Percentiles rank a stretch among this genome's conserved stretches.
Evolutionary conservation across 2,888 invertebrate species (phyloP).

Genomic region (Drosophila niveifrons): DNA sequence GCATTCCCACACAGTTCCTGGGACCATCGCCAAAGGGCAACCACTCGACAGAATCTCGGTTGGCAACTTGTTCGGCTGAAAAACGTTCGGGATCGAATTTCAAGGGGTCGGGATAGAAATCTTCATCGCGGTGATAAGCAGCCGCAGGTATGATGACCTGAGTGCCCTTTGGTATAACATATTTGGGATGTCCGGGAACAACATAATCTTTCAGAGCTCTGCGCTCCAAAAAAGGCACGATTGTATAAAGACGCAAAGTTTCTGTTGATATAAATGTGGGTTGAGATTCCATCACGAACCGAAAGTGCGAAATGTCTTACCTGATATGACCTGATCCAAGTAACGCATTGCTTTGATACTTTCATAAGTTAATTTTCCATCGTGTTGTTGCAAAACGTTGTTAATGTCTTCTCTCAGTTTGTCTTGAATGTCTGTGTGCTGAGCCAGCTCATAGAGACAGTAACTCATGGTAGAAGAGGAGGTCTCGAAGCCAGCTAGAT

Average conservation of each 20-base stretch:
- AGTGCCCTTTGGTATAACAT: conserved; percentile 85
- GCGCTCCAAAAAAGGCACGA: conserved; percentile 86
- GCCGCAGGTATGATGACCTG: conserved; percentile 73
- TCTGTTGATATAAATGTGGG: conserved; percentile 78
- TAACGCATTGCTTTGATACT: conserved; percentile 84
- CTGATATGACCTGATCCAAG: conserved; percentile 85
- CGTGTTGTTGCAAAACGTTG: conserved; percentile 80
- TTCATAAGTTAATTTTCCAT: conserved; percentile 84
- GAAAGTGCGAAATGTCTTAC: conserved; percentile 64
- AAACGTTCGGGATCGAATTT: conserved; percentile 89
- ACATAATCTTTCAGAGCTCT: conserved; percentile 86
- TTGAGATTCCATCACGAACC: background rate
- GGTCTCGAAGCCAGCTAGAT: conserved; percentile 87
- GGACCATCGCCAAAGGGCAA: conserved; percentile 83
- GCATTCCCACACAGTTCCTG: conserved; percentile 79
- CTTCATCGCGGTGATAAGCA: conserved; percentile 87
- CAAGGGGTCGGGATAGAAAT: conserved; percentile 86
- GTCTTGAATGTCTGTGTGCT: conserved; percentile 85
- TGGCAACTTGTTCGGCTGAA: conserved; percentile 86
- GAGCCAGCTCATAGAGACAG: conserved; percentile 86
- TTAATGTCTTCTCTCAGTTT: conserved; percentile 85
- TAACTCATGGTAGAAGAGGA: conserved; percentile 86
- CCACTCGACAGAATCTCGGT: conserved; percentile 84
- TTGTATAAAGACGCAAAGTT: conserved; percentile 87
- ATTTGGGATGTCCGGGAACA: conserved; percentile 85